phyloP scores from a whole-genome alignment of 2,797 vertebrate species.

The Hemibagrus guttatus region DNA sequence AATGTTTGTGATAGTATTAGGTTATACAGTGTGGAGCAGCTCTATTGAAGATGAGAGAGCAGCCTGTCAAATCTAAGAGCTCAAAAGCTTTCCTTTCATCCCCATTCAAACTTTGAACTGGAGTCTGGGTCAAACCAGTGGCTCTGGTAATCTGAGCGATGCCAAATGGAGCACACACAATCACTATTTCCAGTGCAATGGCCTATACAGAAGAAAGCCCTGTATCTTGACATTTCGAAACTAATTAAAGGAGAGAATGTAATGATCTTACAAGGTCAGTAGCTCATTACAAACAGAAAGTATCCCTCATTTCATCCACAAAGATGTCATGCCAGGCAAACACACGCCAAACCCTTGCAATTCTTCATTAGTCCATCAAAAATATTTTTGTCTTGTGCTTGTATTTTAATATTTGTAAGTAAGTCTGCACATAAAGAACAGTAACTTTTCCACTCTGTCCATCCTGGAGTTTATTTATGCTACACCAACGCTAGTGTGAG shows the following conservation, averaged over 20 bases:
- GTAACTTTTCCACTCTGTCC: background rate
- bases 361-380: constrained; percentile 1
- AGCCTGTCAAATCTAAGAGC: constrained; percentile 14
- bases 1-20: constrained; percentile 44
- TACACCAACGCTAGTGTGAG: background rate
- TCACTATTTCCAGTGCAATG: constrained; percentile 31
- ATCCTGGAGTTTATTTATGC: background rate
- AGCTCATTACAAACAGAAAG: constrained; percentile 55
- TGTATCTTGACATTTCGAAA: constrained; percentile 73
- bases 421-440: background rate
- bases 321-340: background rate
- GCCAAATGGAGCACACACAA: constrained; percentile 26
- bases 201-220: constrained; percentile 50
- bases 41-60: constrained; percentile 51
- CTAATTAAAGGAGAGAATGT: constrained; percentile 70
- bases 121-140: constrained; percentile 56
- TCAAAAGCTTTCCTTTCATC: constrained; percentile 42
- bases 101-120: constrained; percentile 62
- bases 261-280: constrained; percentile 60
- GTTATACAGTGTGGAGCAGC: constrained; percentile 56
- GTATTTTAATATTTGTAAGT: background rate
- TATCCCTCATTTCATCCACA: constrained; percentile 27
- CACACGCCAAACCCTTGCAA: background rate
- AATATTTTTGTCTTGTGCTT: background rate
- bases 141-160: constrained; percentile 35